Percentiles rank a stretch among this genome's conserved stretches.
These are phyloP conservation scores for Lagopus leucura DNA, from an alignment of 2,113 vertebrate genomes.

Conservation along the genomic window DNA sequence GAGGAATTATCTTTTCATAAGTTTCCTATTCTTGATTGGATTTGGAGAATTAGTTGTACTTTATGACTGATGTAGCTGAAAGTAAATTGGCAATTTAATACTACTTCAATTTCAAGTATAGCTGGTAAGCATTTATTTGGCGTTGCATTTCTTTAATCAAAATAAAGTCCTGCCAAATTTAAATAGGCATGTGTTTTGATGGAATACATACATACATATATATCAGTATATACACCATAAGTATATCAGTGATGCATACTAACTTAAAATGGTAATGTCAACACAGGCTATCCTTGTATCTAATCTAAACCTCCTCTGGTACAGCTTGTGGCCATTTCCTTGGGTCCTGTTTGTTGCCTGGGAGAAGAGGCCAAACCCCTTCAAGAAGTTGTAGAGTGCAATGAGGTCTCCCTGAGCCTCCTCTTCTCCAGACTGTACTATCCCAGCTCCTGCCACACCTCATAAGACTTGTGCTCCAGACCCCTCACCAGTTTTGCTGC, in stretches of 20 bases:
- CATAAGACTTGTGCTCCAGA: too few relatives aligned
- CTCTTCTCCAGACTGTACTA: too few relatives aligned
- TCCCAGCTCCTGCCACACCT: too few relatives aligned
- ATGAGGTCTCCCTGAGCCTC: too few relatives aligned
- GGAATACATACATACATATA: background rate
- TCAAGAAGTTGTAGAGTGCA: too few relatives aligned
- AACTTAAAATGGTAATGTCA: background rate
- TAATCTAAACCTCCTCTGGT: too few relatives aligned
- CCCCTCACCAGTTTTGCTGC: too few relatives aligned
- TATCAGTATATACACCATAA: background rate
- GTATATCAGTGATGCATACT: background rate
- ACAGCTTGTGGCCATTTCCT: too few relatives aligned
- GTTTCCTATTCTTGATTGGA: background rate
- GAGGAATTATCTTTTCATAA: background rate
- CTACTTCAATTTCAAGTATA: background rate
- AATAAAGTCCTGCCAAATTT: background rate
- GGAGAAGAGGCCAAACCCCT: too few relatives aligned
- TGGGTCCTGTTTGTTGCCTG: too few relatives aligned
- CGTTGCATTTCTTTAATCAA: background rate
- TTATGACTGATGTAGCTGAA: background rate
- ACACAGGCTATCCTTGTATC: background rate
- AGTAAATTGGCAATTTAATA: background rate
- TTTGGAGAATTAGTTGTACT: background rate
- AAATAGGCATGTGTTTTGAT: background rate
- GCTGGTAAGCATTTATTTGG: background rate